These are phyloP conservation scores for Nephrotoma appendiculata DNA, from an alignment of 2,888 invertebrate genomes.

Conservation along the genomic window DNA sequence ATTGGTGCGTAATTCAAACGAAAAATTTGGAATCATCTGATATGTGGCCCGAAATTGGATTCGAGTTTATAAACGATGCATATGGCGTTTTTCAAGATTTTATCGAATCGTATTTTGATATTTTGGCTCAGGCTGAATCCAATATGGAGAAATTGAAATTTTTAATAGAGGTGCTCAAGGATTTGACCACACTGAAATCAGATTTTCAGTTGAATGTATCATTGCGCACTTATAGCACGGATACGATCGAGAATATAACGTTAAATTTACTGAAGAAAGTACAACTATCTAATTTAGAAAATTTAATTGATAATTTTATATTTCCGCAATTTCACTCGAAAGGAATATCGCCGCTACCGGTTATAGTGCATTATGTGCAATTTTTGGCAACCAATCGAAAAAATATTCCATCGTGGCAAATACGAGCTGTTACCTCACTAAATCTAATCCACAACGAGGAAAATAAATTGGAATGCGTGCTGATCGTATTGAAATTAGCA, in stretches of 20 bases:
- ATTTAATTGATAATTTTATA: constrained; percentile 26
- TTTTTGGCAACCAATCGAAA: constrained; percentile 24
- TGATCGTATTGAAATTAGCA: constrained; percentile 22
- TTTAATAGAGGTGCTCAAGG: constrained; percentile 25
- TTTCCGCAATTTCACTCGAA: constrained; percentile 29
- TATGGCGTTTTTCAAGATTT: constrained; percentile 26
- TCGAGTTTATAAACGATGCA: constrained; percentile 29
- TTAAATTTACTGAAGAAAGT: constrained; percentile 28
- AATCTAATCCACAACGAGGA: constrained; percentile 28
- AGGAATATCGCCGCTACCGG: constrained; percentile 23
- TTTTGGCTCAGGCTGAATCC: constrained; percentile 25
- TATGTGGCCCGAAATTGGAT: constrained; percentile 31
- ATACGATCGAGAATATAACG: constrained; percentile 27
- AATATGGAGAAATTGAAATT: constrained; percentile 24
- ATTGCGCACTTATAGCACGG: constrained; percentile 26
- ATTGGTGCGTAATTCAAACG: constrained; percentile 29
- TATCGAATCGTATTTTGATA: constrained; percentile 24
- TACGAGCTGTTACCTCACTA: constrained; percentile 25
- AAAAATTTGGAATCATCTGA: constrained; percentile 26
- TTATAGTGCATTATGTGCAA: constrained; percentile 24
- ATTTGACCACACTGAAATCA: constrained; percentile 26
- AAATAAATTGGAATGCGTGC: constrained; percentile 25
- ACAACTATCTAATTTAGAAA: constrained; percentile 25
- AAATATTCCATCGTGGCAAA: constrained; percentile 26
- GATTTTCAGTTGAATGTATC: constrained; percentile 27